Evolutionary conservation across 2,113 vertebrate species (phyloP), one percentile per base, ranked within the genome.

Genomic region (Xyliphius kryptos): DNA sequence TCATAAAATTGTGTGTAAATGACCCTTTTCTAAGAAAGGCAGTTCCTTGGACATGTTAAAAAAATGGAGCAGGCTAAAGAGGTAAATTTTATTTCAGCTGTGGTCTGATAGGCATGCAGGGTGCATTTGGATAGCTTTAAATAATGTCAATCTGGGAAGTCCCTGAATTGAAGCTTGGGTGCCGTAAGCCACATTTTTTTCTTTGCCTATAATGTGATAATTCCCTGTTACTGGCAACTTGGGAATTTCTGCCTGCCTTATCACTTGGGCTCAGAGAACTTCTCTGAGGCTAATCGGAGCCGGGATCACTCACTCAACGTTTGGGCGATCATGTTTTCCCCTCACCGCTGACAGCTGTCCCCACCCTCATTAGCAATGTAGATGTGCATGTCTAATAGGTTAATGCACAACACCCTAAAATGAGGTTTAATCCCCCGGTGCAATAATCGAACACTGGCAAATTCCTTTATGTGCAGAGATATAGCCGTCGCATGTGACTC

Each of bases 201-300:
- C 90, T 92, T 88, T 85, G 91, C 92, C 92, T 93, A 77, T 88
- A 94, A 92, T 86, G 92, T 94, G 93, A 95, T 97, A 92, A 97
- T 97, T 97, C 97, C 94, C 91, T 87, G 92, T 94, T 97, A 94
- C 94, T 97, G 94, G 96, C 94, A 97, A 96, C 93, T 94, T 95
- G 96, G 93, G 95, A 98, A 93, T 97, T 96, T 94, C 91, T 82
- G 63, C 76, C 89, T 88, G 89, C 91, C 96, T 98, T 98, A 98
- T 98, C 96, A 85, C 92, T 84, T 68, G 85, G 89, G 93, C 93
- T 98, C 96, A 97, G 96, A 91, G 85, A 97, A 98, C 92, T 98
- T 96, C 93, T 90, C 89, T 89, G 91, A 87, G 85, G 91, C 93
- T 98, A 97, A 98, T 98, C 96, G 92, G 91, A 85, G 88, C 66